These are phyloP conservation scores for Platyrinchus mystaceus DNA, from an alignment of 2,797 vertebrate species.

Conservation along the genomic window DNA sequence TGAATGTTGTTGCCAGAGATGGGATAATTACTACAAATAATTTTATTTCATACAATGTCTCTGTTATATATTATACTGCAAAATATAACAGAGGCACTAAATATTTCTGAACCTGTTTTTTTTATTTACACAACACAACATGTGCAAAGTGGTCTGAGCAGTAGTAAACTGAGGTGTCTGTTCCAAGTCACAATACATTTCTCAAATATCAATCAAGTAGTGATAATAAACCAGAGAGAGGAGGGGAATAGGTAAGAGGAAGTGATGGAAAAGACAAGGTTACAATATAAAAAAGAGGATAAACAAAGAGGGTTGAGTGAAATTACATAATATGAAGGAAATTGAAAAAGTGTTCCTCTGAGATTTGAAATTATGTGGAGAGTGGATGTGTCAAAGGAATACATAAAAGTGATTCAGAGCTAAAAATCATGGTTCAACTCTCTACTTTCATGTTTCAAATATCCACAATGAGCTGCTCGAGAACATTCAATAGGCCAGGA, in stretches of 20 bases:
- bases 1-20: neutral
- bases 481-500: neutral
- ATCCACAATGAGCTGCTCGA: neutral
- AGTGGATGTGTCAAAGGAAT: conserved; percentile 24
- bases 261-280: neutral
- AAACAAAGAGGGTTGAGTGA: neutral
- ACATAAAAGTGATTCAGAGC: neutral
- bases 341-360: neutral
- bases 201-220: neutral
- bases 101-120: conserved; percentile 14
- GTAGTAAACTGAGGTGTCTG: neutral
- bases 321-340: conserved; percentile 7
- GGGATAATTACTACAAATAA: conserved; percentile 13
- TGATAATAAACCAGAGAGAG: neutral
- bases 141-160: neutral
- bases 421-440: neutral
- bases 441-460: neutral
- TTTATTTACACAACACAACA: neutral
- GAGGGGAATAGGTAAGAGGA: neutral
- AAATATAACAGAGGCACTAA: neutral
- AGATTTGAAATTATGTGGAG: neutral
- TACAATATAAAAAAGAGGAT: neutral
- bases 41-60: neutral
- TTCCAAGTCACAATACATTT: neutral
- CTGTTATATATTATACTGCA: neutral